Evolutionary conservation across 2,888 invertebrate genomes (phyloP), one percentile per base, ranked within the genome.

Genomic region (Hirtodrosophila histrioides): DNA sequence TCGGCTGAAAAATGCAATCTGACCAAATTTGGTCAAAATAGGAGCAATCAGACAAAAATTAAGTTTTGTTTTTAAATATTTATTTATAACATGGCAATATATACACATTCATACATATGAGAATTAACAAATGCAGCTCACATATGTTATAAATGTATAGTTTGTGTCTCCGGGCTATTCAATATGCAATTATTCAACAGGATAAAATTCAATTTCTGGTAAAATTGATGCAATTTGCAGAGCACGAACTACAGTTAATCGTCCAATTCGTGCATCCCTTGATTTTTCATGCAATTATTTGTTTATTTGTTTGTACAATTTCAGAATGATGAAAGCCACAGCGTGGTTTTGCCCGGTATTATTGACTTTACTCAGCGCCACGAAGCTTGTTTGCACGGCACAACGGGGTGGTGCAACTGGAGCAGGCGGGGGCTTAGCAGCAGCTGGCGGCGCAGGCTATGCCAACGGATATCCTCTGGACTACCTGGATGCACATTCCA

Each of bases 291-390:
- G 46, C 54, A 68, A 53, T 67, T 67, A 75, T 40, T 36, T 17
- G 51, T 35, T 49, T 29, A 37, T 35, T 56, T 39, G 12, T 44
- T 17, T 55, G n/a, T 40, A 24, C 70, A 60, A 58, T 67, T 71
- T 10, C 85, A 86, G 87, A 70, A 84, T 78, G 91, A 90, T 92
- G 92, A 92, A 91, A 91, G 89, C 91, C 86, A 89, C 90, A 82
- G 87, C 92, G 89, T 91, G 91, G 90, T 90, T 92, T 78, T 91
- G 91, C 77, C 90, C 91, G 75, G 86, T 91, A 60, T 77, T 92
- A 72, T 82, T 92, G 78, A 90, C 89, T 80, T 87, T 92, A 79
- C 88, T 92, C 69, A 90, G 90, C 75, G 89, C 89, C 75, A 89
- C 89, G 63, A 88, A 91, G 75, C 89, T 91, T 71, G 90, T 91